These are phyloP conservation scores for Odontocerum albicorne DNA, from an alignment of 2,888 invertebrate genomes.

Conservation along the genomic window DNA sequence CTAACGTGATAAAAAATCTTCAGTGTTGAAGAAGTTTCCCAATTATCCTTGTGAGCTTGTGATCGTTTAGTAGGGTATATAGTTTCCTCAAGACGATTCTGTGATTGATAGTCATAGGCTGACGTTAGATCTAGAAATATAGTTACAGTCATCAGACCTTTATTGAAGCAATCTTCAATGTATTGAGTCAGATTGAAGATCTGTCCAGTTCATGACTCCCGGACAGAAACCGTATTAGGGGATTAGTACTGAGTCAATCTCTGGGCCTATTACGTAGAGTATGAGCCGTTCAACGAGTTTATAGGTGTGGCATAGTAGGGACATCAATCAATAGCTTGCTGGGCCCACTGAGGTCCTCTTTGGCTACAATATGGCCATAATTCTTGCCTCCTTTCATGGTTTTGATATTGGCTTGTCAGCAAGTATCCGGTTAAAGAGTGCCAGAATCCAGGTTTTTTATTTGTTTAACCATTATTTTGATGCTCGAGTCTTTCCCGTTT, in stretches of 20 bases:
- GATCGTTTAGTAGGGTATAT: background rate
- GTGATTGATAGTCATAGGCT: constrained; percentile 24
- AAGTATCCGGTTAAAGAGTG: too few species aligned
- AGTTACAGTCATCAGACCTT: constrained; percentile 9
- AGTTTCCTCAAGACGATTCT: constrained; percentile 11
- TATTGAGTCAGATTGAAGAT: constrained; percentile 30
- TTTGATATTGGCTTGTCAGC: too few species aligned
- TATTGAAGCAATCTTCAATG: constrained; percentile 32
- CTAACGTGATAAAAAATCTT: background rate
- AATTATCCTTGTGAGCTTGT: background rate
- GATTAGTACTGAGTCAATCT: constrained; percentile 23
- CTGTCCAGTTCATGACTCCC: constrained; percentile 27
- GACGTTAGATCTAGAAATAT: constrained; percentile 5
- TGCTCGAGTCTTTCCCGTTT: too few species aligned
- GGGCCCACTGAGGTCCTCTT: too few species aligned
- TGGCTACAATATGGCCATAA: too few species aligned
- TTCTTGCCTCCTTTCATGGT: too few species aligned
- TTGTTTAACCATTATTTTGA: too few species aligned
- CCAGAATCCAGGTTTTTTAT: too few species aligned
- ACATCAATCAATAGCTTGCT: constrained; percentile 34
- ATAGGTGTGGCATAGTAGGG: constrained; percentile 28
- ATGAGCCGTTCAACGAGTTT: constrained; percentile 28
- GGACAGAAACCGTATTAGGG: constrained; percentile 30
- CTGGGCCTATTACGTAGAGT: constrained; percentile 12
- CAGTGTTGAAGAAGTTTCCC: background rate